phyloP scores from a whole-genome alignment of 2,888 invertebrate genomes.

The Chloromyia formosa region DNA sequence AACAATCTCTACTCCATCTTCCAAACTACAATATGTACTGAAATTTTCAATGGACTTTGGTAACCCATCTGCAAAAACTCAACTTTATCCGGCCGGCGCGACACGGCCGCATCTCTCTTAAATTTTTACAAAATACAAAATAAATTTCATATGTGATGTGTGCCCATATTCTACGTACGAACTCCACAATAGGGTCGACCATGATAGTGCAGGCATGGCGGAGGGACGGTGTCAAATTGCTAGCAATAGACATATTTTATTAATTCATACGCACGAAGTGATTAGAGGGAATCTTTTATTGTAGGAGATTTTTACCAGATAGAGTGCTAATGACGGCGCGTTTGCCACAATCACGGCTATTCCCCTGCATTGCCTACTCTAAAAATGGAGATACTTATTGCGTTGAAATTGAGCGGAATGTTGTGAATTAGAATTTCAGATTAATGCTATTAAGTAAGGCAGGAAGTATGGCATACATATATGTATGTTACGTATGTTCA shows the following conservation, averaged over 20 bases:
- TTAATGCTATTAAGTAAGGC: conserved; percentile 19
- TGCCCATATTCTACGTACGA: not conserved
- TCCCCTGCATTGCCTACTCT: not conserved
- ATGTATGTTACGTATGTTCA: not conserved
- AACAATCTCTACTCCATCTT: too few species aligned
- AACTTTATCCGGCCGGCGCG: not conserved
- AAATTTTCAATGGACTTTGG: not conserved
- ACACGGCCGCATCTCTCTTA: not conserved
- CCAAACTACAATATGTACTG: too few species aligned
- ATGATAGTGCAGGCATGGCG: not conserved
- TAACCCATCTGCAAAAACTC: not conserved
- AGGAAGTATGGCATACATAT: conserved; percentile 12
- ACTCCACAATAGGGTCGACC: not conserved
- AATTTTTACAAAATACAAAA: conserved; percentile 12
- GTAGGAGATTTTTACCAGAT: conserved; percentile 32
- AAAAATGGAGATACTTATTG: conserved; percentile 23
- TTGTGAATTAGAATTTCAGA: conserved; percentile 29
- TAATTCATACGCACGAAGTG: conserved; percentile 41
- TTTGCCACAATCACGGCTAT: conserved; percentile 19
- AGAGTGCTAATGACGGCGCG: conserved; percentile 32
- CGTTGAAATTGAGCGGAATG: conserved; percentile 13
- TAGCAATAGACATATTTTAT: conserved; percentile 25
- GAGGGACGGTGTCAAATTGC: not conserved
- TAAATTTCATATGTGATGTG: conserved; percentile 3
- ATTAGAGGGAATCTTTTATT: conserved; percentile 42